Percentiles rank a stretch among this genome's conserved stretches.
Conservation (phyloP, 2,888 invertebrate genomes). For the Nematopogon swammerdamellus region DNA sequence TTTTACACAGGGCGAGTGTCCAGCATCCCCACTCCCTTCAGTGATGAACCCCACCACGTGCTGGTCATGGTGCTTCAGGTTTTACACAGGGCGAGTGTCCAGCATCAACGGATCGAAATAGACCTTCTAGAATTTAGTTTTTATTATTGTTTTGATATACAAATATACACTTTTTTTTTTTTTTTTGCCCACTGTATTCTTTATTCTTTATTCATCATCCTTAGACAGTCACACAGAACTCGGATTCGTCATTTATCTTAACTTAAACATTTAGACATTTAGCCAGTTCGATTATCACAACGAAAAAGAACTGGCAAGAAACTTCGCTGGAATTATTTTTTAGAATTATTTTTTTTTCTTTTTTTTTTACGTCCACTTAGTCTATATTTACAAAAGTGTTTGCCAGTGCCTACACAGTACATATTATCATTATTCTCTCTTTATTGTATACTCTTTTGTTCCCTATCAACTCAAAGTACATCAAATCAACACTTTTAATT, state of each 20-base stretch:
- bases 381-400: too few relatives aligned
- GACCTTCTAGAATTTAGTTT: slow-evolving; percentile 1
- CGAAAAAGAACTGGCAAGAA: too few relatives aligned
- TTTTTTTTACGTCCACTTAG: too few relatives aligned
- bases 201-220: too few relatives aligned
- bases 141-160: background rate
- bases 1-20: background rate
- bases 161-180: background rate
- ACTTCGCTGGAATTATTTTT: too few relatives aligned
- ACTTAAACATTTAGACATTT: too few relatives aligned
- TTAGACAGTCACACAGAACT: too few relatives aligned
- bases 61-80: background rate
- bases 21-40: background rate
- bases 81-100: background rate
- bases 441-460: slow-evolving; percentile 4
- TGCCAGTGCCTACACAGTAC: background rate
- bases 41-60: slow-evolving; percentile 1
- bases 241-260: too few relatives aligned
- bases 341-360: slow-evolving; percentile 2
- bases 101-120: background rate
- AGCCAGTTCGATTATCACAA: too few relatives aligned
- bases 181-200: too few relatives aligned
- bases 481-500: slow-evolving; percentile 3
- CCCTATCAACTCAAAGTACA: slow-evolving; percentile 6
- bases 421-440: too few relatives aligned